These are phyloP conservation scores for chimpanzee (Pan troglodytes) DNA, from an alignment of 2,113 vertebrate species.

Conservation along the genomic window NHGRI_mPanTro3-v2.1_pri NC_072402.2:93496501-93497000, in stretches of 20 bases:
- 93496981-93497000: not conserved
- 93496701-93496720: not conserved
- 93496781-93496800: not conserved
- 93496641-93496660: not conserved
- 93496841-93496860: not conserved
- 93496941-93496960: not conserved
- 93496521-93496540: not conserved
- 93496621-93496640: not conserved
- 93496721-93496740: not conserved
- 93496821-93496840: not conserved
- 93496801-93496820: not conserved
- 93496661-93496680: not conserved
- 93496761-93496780: not conserved
- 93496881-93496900: not conserved
- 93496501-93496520: not conserved
- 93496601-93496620: not conserved
- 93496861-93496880: not conserved
- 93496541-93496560: not conserved
- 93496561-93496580: not conserved
- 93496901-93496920: not conserved
- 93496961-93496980: not conserved
- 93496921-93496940: not conserved
- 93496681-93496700: rapidly evolving
- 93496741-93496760: not conserved
- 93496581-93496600: not conserved